Conservation (phyloP, 2,797 vertebrate genomes). For the Malurus splendens region DNA sequence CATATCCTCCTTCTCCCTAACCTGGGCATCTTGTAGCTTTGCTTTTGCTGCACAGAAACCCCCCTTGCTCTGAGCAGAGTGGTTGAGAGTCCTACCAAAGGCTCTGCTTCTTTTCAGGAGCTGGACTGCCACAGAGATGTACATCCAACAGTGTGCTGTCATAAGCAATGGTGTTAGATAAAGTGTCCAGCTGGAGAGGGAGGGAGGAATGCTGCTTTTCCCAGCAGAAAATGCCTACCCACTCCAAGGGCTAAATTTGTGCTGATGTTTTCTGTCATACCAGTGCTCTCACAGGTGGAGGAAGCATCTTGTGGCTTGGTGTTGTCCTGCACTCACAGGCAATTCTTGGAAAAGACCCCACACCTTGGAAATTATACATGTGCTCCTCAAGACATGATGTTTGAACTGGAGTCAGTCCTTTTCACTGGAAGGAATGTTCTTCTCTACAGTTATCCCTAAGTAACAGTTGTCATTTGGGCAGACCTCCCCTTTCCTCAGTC, state of each 20-base stretch:
- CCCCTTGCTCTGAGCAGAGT: rapidly evolving
- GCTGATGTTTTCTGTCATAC: background rate
- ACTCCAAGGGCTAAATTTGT: background rate
- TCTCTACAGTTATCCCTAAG: background rate
- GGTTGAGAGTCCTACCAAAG: background rate
- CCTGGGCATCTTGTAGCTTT: background rate
- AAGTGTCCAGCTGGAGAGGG: background rate
- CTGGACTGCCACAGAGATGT: background rate
- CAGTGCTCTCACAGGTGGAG: background rate
- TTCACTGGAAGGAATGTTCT: background rate
- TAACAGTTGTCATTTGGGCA: background rate
- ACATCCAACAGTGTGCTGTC: background rate
- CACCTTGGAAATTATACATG: background rate
- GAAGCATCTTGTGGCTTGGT: background rate
- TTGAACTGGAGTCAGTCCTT: background rate
- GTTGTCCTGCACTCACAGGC: background rate
- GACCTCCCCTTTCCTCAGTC: background rate
- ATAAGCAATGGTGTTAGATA: background rate
- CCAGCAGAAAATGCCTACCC: background rate
- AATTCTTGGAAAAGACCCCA: background rate
- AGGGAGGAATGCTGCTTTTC: background rate
- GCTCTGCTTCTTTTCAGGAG: background rate
- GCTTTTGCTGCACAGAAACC: background rate
- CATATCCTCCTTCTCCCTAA: background rate
- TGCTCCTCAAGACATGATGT: background rate